Percentiles rank a stretch among this genome's conserved stretches.
These are phyloP conservation scores for Popillia japonica DNA, from an alignment of 1,140 invertebrate species.

Conservation along the genomic window DNA sequence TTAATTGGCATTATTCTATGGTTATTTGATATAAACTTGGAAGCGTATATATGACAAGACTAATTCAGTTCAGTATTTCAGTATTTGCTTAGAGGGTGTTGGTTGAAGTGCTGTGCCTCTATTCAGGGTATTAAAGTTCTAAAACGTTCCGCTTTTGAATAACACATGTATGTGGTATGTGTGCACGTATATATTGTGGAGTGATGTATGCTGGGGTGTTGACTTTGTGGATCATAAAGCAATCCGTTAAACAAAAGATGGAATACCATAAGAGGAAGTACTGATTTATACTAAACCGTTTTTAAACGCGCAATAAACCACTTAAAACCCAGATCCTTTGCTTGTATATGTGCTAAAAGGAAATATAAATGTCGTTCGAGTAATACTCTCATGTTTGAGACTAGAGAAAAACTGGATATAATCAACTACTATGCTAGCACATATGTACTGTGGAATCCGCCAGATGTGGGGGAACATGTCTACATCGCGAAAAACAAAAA, in stretches of 20 bases:
- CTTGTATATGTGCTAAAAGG: too few relatives aligned
- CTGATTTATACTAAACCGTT: background rate
- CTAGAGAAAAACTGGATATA: too few relatives aligned
- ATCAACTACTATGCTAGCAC: too few relatives aligned
- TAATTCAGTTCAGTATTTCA: background rate
- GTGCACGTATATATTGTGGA: background rate
- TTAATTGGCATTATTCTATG: slow-evolving; percentile 35
- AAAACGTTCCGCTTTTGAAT: background rate
- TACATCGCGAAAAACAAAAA: too few relatives aligned
- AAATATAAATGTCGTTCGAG: too few relatives aligned
- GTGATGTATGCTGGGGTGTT: background rate
- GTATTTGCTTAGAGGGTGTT: background rate
- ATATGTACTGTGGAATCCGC: too few relatives aligned
- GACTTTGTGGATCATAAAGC: background rate
- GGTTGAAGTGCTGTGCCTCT: background rate
- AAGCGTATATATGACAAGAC: background rate
- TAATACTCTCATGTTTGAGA: too few relatives aligned
- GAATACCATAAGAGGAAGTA: background rate
- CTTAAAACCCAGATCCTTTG: too few relatives aligned
- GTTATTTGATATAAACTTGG: slow-evolving; percentile 5
- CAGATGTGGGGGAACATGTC: too few relatives aligned
- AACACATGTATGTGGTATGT: background rate
- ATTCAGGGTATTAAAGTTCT: background rate
- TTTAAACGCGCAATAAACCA: too few relatives aligned
- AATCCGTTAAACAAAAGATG: background rate